Percentiles rank a stretch among this genome's conserved stretches.
These are phyloP conservation scores for Musca domestica DNA, from an alignment of 1,140 invertebrate genomes.

Conservation along the genomic window DNA sequence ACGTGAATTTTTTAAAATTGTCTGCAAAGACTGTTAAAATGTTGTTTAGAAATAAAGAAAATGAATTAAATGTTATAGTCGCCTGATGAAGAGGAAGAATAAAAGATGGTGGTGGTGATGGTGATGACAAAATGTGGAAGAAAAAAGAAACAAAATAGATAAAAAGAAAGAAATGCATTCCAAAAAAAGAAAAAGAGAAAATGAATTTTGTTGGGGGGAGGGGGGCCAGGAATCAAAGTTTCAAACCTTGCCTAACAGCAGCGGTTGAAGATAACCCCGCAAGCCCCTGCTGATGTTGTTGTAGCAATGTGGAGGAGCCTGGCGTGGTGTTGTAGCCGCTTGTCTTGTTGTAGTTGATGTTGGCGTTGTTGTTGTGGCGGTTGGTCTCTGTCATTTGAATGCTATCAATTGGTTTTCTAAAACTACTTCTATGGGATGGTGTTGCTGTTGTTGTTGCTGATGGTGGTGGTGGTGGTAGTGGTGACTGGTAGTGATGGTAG, in stretches of 20 bases:
- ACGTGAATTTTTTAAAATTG: too few relatives aligned
- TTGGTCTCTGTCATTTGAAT: background rate
- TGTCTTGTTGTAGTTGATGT: constrained; percentile 14
- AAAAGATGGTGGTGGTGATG: background rate
- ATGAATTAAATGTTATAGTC: background rate
- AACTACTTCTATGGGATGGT: constrained; percentile 23
- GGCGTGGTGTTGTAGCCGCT: constrained; percentile 24
- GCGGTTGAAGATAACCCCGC: constrained; percentile 28
- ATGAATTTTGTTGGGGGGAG: background rate
- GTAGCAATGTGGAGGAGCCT: constrained; percentile 28
- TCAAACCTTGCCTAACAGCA: constrained; percentile 55
- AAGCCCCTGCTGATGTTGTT: constrained; percentile 24
- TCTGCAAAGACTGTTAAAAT: too few relatives aligned
- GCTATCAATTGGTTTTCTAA: background rate
- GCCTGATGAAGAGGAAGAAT: background rate
- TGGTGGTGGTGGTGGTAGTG: background rate
- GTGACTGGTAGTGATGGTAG: constrained; percentile 26
- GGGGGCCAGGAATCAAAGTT: background rate
- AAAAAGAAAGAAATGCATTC: background rate
- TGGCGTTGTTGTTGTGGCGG: background rate
- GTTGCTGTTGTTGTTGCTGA: background rate
- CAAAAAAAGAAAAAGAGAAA: background rate
- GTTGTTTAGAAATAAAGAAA: background rate
- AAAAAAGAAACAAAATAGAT: too few relatives aligned
- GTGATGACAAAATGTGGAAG: background rate